Percentiles rank a stretch among this genome's conserved stretches.
Evolutionary conservation across 2,797 vertebrate genomes (phyloP).

Genomic region (Octomys mimax): DNA sequence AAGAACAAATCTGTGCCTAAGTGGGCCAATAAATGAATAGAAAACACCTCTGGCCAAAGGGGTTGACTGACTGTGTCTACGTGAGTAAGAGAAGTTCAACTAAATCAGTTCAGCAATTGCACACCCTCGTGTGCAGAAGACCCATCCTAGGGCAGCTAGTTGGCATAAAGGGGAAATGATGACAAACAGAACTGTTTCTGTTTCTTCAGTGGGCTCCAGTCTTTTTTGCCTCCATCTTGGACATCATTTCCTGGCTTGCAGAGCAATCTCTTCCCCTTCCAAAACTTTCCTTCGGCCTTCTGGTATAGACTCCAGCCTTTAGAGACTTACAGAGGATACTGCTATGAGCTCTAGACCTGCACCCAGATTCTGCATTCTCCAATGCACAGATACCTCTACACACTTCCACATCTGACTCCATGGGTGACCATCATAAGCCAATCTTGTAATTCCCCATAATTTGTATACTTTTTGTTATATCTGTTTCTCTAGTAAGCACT

Average conservation of each 20-base stretch:
- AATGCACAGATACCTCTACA: neutral
- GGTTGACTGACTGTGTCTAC: neutral
- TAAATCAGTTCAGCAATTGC: neutral
- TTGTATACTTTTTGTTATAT: neutral
- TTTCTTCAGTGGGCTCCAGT: neutral
- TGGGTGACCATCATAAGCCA: neutral
- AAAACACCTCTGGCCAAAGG: conserved; percentile 27
- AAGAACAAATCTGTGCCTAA: conserved; percentile 5
- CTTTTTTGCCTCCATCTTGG: neutral
- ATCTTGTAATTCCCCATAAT: neutral
- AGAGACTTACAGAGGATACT: neutral
- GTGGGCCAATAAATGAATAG: conserved; percentile 30
- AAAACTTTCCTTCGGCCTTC: neutral
- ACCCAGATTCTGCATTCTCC: neutral
- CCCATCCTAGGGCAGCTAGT: neutral
- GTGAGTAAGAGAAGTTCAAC: neutral
- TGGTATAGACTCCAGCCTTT: neutral
- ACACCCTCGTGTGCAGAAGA: neutral
- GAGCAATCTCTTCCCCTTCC: neutral
- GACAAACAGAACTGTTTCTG: neutral
- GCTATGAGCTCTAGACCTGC: neutral
- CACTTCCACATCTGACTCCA: neutral
- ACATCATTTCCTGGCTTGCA: neutral
- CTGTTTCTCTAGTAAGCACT: neutral
- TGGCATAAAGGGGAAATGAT: neutral